A percentile compares a stretch with the other conserved stretches of the same genome.
These are phyloP conservation scores for Tenthredo livida DNA, from an alignment of 2,888 invertebrate species.

Conservation along the genomic window DNA sequence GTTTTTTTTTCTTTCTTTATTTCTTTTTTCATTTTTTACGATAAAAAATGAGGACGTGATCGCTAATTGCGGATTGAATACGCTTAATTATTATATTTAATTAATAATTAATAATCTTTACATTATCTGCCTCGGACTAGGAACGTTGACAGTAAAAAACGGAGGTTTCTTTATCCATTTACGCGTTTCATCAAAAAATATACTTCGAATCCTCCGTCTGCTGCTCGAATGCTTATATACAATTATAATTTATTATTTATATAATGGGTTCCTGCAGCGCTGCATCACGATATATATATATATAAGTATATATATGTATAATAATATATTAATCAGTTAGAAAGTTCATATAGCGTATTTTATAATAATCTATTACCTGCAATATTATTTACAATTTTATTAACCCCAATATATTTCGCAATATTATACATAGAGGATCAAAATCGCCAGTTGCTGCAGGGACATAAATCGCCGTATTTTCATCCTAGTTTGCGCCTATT, in stretches of 20 bases:
- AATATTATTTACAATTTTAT: background rate
- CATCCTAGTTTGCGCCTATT: background rate
- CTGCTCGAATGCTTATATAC: background rate
- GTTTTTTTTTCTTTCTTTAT: too few relatives aligned
- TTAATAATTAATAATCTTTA: background rate
- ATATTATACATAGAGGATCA: background rate
- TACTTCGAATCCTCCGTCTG: constrained; percentile 26
- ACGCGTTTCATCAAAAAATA: constrained; percentile 33
- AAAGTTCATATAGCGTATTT: background rate
- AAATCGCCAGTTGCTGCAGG: background rate
- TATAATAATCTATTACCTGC: background rate
- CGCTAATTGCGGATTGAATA: background rate
- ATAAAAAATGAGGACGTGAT: background rate
- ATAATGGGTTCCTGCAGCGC: constrained; percentile 10
- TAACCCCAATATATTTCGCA: background rate
- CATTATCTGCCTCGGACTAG: constrained; percentile 26
- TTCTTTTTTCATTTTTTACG: too few relatives aligned
- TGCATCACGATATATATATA: background rate
- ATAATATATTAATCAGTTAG: background rate
- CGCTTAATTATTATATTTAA: background rate
- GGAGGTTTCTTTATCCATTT: constrained; percentile 13
- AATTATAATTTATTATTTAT: background rate
- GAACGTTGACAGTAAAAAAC: constrained; percentile 12
- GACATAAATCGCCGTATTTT: background rate
- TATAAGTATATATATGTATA: background rate